Conservation (phyloP, 2,113 vertebrate genomes). For the Charadrius vociferus region DNA sequence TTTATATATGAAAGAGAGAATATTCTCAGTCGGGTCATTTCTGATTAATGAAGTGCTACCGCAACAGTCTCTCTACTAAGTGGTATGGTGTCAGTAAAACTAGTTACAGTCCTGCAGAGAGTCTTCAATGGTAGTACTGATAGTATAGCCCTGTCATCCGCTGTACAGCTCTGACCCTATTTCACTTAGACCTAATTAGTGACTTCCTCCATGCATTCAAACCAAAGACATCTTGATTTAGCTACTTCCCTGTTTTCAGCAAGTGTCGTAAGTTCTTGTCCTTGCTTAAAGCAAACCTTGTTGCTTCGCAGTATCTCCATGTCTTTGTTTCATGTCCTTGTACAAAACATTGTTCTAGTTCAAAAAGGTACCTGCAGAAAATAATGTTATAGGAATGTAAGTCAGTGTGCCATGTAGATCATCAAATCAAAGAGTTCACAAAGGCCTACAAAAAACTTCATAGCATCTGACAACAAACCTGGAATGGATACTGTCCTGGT, state of each 20-base stretch:
- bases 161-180: background rate
- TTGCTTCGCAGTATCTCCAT: background rate
- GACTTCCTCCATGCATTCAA: background rate
- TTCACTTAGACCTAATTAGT: background rate
- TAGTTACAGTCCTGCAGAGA: background rate
- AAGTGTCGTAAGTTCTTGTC: background rate
- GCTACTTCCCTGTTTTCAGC: background rate
- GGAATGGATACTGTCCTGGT: background rate
- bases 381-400: background rate
- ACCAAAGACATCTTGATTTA: background rate
- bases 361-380: background rate
- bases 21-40: background rate
- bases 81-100: background rate
- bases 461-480: background rate
- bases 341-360: background rate
- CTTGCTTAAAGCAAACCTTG: background rate
- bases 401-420: background rate
- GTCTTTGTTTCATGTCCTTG: background rate
- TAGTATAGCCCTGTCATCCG: background rate
- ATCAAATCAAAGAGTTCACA: background rate
- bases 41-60: background rate
- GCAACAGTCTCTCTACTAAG: background rate
- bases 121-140: background rate
- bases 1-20: background rate
- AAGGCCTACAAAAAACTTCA: background rate